Conservation (phyloP, 2,797 vertebrate genomes). For the Telmatherina bonti region DNA sequence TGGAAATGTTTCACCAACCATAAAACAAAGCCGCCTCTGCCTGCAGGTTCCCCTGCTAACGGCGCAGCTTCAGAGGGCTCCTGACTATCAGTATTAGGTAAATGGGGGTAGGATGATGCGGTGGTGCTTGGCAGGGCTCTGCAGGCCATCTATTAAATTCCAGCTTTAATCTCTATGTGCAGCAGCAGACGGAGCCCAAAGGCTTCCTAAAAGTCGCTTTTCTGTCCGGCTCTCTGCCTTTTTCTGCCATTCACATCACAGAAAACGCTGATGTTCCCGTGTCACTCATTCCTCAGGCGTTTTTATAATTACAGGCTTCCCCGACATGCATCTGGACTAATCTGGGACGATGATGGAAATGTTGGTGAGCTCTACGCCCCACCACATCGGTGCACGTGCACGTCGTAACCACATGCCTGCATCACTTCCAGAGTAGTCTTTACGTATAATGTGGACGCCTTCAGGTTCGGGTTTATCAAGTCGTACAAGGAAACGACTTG, state of each 20-base stretch:
- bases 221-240: conserved; percentile 25
- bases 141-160: conserved; percentile 54
- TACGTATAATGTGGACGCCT: no score
- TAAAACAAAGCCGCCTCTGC: conserved; percentile 27
- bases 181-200: conserved; percentile 43
- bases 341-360: no score
- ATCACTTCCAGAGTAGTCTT: no score
- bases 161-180: conserved; percentile 59
- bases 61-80: conserved; percentile 17
- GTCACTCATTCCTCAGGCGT: conserved; percentile 57
- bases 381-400: no score
- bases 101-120: conserved; percentile 37
- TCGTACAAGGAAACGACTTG: no score
- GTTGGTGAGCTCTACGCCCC: no score
- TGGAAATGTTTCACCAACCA: background rate
- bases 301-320: conserved; percentile 68
- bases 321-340: conserved; percentile 26
- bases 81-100: conserved; percentile 50
- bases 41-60: conserved; percentile 34
- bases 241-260: conserved; percentile 39
- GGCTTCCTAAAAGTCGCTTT: conserved; percentile 37
- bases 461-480: no score
- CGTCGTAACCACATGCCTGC: no score
- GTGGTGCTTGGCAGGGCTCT: conserved; percentile 36
- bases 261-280: conserved; percentile 38